A percentile compares a stretch with the other conserved stretches of the same genome.
phyloP scores from a whole-genome alignment of 2,113 vertebrate species.

The Aramus guarauna region DNA sequence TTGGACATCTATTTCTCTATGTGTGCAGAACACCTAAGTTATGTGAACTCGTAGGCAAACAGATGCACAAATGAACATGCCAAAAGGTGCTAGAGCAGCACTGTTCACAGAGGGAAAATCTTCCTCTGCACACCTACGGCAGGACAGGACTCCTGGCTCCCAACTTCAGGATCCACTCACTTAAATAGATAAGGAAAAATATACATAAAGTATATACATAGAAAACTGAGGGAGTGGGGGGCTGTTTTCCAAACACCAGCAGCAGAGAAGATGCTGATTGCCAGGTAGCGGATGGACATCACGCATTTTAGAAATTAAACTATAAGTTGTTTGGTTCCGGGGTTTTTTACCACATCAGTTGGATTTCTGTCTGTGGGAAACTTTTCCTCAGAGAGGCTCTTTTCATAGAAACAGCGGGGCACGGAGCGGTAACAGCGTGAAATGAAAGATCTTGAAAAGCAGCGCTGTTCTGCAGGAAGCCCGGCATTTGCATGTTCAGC shows the following conservation, averaged over 20 bases:
- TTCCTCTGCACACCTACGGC: background rate
- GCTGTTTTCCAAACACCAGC: background rate
- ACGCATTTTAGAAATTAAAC: background rate
- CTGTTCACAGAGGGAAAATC: background rate
- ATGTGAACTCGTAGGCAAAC: fast-evolving
- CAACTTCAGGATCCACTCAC: fast-evolving
- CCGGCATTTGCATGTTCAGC: conserved; percentile 2
- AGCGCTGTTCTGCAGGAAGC: background rate
- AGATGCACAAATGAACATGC: background rate
- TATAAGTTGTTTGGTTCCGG: fast-evolving
- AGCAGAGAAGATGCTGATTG: background rate
- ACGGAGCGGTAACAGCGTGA: background rate
- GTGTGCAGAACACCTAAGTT: background rate
- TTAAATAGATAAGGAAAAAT: background rate
- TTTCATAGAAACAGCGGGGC: conserved; percentile 15
- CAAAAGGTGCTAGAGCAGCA: background rate
- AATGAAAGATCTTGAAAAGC: background rate
- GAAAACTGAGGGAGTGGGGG: background rate
- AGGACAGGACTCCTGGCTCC: background rate
- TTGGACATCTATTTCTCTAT: background rate
- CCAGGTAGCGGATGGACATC: background rate
- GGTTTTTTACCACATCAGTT: background rate
- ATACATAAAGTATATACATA: fast-evolving
- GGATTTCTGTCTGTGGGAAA: conserved; percentile 8
- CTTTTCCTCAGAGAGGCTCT: conserved; percentile 1